A percentile compares a stretch with the other conserved stretches of the same genome.
These are phyloP conservation scores for Myotis vivesi DNA, from an alignment of 2,797 vertebrate genomes.

Conservation along the genomic window DNA sequence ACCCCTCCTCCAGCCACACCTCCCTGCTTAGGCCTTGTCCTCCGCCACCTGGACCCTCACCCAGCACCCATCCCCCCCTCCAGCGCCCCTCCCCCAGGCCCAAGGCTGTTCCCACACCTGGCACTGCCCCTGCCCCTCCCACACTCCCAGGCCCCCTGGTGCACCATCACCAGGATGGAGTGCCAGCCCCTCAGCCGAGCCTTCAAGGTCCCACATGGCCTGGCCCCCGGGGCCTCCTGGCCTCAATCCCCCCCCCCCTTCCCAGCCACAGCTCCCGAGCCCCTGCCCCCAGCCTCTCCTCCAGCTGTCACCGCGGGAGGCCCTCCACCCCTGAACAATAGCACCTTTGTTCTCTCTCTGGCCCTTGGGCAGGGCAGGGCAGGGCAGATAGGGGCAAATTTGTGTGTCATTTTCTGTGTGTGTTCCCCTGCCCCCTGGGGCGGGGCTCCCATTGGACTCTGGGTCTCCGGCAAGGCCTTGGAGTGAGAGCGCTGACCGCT, in stretches of 20 bases:
- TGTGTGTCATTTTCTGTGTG: background rate
- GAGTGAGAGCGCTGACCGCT: background rate
- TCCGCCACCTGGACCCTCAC: background rate
- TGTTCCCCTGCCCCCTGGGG: background rate
- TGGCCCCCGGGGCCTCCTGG: background rate
- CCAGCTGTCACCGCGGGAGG: background rate
- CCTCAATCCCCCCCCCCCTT: background rate
- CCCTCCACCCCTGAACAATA: background rate
- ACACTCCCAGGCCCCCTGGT: background rate
- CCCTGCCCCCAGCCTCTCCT: background rate
- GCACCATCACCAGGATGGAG: background rate
- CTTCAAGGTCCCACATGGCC: background rate
- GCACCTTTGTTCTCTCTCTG: background rate
- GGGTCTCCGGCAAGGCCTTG: background rate
- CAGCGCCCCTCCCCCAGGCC: background rate
- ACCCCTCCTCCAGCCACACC: background rate
- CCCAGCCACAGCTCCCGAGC: background rate
- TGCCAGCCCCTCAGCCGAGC: background rate
- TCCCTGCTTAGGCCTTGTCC: background rate
- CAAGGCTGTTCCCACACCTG: background rate
- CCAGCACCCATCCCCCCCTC: background rate
- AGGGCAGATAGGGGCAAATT: rapidly evolving
- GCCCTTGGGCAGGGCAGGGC: background rate
- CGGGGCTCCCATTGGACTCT: background rate
- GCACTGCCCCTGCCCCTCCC: no score